Conservation (phyloP, 2,113 vertebrate species). For the Camelus bactrianus region DNA sequence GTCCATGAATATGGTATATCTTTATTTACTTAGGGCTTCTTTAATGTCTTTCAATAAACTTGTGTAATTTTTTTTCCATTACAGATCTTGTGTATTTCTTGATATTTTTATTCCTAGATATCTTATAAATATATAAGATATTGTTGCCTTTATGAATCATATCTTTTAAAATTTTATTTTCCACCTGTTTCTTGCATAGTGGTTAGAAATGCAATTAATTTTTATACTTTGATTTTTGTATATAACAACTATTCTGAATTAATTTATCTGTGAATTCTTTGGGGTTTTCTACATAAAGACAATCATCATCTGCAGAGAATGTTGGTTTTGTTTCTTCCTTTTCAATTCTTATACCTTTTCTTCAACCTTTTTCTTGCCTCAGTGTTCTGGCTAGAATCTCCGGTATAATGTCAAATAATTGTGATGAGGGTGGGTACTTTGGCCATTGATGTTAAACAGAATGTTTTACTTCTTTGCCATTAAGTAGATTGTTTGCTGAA, state of each 20-base stretch:
- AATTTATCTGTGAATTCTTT: slow-evolving; percentile 12
- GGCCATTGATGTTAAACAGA: neutral
- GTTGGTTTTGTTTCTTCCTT: neutral
- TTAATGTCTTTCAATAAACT: neutral
- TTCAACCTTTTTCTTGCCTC: neutral
- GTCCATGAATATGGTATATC: neutral
- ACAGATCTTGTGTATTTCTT: neutral
- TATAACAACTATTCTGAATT: neutral
- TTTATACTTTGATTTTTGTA: neutral
- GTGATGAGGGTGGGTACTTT: neutral
- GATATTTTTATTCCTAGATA: neutral
- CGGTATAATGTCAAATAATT: neutral
- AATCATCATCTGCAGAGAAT: neutral
- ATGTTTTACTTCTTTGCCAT: slow-evolving; percentile 12
- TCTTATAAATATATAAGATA: neutral
- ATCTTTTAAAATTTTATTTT: slow-evolving; percentile 33
- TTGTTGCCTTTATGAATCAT: slow-evolving; percentile 4
- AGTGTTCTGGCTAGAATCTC: neutral
- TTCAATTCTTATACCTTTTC: neutral
- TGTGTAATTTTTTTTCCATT: neutral
- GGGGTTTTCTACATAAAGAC: neutral
- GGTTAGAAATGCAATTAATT: slow-evolving; percentile 45
- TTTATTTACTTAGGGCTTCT: neutral
- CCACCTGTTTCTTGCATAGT: slow-evolving; percentile 4
- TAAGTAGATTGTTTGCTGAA: neutral